Evolutionary conservation across 37 sponge, comb jelly and placozoan species (phyloP), one percentile per base, ranked within the genome.

Genomic region (Aplysina aerophoba): DNA sequence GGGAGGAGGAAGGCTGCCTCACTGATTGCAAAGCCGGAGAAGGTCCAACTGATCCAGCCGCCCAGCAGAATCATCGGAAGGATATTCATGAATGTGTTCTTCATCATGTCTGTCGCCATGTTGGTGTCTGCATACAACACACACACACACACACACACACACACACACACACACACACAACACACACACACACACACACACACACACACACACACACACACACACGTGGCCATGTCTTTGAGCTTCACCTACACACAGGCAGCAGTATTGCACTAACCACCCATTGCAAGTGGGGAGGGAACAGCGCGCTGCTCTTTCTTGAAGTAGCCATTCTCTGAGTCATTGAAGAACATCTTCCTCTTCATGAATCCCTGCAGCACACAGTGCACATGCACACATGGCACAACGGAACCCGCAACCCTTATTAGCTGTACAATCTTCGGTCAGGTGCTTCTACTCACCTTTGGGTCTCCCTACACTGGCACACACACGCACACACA

Each of bases 31-130:
- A 98, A 98, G 0, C 99, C 99, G 85, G 99, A 90, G 89, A 98
- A 98, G 35, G 95, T 94, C 93, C 93, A 93, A 79, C 91, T 97
- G 79, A 99, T 99, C 97, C 99, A 99, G 15, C 99, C 97, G 39
- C 99, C 99, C 72, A 99, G 91, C 55, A 97, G 82, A 35, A 99
- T 90, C 99, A 99, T 99, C 8, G 99, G 99, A 19, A 99, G 82
- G 35, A 97, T 89, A 74, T 99, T 96, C 21, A 92, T 95, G 68
- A 99, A 69, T 33, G 93, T 99, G 20, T 97, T 95, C 91, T 97
- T 97, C 99, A 97, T 84, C 99, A 99, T 99, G 59, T 96, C 94
- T 20, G 92, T 83, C 84, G 96, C 96, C 95, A 97, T 97, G 22
- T 83, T 84, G 21, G 95, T 97, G 75, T 99, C 99, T 87, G 83